Percentiles rank a stretch among this genome's conserved stretches.
These are phyloP conservation scores for Macrotis lagotis DNA, from an alignment of 2,113 vertebrate genomes.

Conservation along the genomic window DNA sequence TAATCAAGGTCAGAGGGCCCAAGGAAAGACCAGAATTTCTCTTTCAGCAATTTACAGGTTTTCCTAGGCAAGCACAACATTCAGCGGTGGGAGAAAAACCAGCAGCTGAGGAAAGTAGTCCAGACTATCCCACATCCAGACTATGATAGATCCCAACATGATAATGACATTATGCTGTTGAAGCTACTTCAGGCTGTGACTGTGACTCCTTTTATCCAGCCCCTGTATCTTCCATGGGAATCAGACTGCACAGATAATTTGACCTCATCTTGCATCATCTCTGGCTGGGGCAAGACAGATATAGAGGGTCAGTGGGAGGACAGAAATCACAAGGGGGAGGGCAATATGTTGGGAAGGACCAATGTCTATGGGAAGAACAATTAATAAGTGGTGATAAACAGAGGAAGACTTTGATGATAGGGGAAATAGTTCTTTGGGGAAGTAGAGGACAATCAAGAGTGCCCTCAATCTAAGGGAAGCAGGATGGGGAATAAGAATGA, in stretches of 20 bases:
- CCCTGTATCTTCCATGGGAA: constrained; percentile 38
- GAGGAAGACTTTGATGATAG: not conserved
- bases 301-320: constrained; percentile 7
- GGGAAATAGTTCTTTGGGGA: not conserved
- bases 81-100: constrained; percentile 11
- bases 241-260: constrained; percentile 37
- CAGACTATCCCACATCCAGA: constrained; percentile 50
- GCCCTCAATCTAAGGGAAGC: not conserved
- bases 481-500: not conserved
- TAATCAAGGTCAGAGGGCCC: not conserved
- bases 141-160: constrained; percentile 25
- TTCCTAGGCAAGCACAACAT: constrained; percentile 72
- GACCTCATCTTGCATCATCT: constrained; percentile 54
- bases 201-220: constrained; percentile 38
- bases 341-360: not conserved
- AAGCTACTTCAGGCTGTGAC: not conserved
- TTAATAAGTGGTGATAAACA: not conserved
- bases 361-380: not conserved
- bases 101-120: constrained; percentile 31
- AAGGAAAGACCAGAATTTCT: not conserved
- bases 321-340: not conserved
- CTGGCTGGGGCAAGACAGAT: constrained; percentile 74
- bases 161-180: constrained; percentile 75
- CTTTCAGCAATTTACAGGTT: constrained; percentile 63
- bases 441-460: not conserved